Conservation (phyloP, 2,797 vertebrate genomes). For the Anabacerthia variegaticeps region DNA sequence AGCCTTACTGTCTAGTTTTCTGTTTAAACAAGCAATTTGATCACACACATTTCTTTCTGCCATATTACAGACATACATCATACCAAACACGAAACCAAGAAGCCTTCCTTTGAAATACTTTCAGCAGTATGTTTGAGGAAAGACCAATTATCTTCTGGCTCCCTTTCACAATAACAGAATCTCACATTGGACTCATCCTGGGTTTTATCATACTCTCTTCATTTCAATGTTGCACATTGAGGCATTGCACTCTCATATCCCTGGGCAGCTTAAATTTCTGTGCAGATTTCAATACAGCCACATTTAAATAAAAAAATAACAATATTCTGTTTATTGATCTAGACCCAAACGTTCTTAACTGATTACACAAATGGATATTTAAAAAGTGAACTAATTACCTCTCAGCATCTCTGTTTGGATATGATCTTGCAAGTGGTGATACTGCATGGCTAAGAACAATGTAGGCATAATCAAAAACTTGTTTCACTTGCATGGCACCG, state of each 20-base stretch:
- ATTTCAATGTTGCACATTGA: not conserved
- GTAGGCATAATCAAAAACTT: conserved; percentile 98
- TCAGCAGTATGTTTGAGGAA: not conserved
- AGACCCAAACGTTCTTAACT: not conserved
- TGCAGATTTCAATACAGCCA: not conserved
- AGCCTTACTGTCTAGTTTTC: not conserved
- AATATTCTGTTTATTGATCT: not conserved
- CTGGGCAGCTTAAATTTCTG: not conserved
- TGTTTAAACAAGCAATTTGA: not conserved
- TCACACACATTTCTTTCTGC: not conserved
- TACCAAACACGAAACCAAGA: not conserved
- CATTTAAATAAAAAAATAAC: conserved; percentile 3
- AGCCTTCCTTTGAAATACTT: not conserved
- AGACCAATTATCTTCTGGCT: not conserved
- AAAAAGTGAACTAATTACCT: conserved; percentile 80
- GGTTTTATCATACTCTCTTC: not conserved
- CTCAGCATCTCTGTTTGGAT: conserved; percentile 93
- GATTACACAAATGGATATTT: conserved; percentile 36
- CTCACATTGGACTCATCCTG: not conserved
- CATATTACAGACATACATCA: not conserved
- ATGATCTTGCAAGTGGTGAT: conserved; percentile 91
- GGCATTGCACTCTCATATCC: not conserved
- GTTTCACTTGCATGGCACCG: conserved; percentile 96
- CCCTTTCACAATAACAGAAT: not conserved
- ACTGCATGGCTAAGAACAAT: conserved; percentile 93